Conservation (phyloP, 1,140 invertebrate genomes). For the Drosophila teissieri region DNA sequence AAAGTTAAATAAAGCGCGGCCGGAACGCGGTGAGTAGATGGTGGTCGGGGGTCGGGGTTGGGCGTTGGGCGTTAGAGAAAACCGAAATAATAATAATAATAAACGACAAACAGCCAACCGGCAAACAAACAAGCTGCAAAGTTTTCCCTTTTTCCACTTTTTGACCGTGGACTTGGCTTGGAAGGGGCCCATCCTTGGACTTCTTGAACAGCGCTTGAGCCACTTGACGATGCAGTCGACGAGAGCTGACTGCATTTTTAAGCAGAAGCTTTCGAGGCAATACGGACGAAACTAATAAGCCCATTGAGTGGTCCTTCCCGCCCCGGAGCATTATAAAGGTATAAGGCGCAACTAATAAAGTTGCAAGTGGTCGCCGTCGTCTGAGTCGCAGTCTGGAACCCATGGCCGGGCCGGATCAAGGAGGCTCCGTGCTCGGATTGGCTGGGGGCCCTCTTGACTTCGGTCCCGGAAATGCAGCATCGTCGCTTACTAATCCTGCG, state of each 20-base stretch:
- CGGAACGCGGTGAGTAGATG: constrained; percentile 28
- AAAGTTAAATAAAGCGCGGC: constrained; percentile 80
- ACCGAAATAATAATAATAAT: constrained; percentile 82
- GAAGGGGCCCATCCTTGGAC: not conserved
- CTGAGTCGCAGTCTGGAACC: constrained; percentile 9
- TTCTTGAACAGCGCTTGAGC: constrained; percentile 37
- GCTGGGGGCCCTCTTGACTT: constrained; percentile 9
- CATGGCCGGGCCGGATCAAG: not conserved
- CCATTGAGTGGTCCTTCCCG: constrained; percentile 52
- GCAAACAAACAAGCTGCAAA: constrained; percentile 75
- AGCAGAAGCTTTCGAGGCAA: constrained; percentile 42
- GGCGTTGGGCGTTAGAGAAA: constrained; percentile 29
- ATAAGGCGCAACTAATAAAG: constrained; percentile 75
- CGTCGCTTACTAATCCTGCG: constrained; percentile 71
- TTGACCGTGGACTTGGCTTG: constrained; percentile 29
- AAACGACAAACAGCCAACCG: constrained; percentile 78
- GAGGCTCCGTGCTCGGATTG: not conserved
- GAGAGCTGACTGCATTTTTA: constrained; percentile 68
- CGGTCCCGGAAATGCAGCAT: constrained; percentile 20
- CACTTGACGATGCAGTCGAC: constrained; percentile 70
- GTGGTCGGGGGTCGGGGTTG: constrained; percentile 29
- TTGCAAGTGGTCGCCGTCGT: constrained; percentile 64
- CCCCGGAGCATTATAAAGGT: constrained; percentile 60
- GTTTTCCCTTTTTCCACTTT: constrained; percentile 52
- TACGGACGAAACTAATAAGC: constrained; percentile 69